These are phyloP conservation scores for Leucopternis melanops DNA, from an alignment of 2,113 vertebrate genomes.

Conservation along the genomic window DNA sequence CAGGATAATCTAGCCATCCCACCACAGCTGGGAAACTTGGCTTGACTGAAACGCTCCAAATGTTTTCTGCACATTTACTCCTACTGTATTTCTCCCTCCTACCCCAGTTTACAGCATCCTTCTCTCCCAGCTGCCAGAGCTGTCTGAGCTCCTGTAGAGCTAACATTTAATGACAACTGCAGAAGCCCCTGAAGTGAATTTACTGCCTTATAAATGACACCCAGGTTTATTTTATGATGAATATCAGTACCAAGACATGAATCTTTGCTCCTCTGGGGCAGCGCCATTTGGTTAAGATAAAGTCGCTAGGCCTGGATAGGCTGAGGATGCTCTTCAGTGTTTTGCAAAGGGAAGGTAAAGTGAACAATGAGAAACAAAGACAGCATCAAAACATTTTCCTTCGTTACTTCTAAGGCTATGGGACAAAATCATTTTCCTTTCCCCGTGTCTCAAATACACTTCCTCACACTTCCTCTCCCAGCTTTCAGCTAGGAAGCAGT, in stretches of 20 bases:
- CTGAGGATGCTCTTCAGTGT: neutral
- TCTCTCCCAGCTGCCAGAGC: neutral
- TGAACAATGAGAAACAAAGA: neutral
- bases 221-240: neutral
- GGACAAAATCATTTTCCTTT: neutral
- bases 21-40: neutral
- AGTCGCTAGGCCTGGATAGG: neutral
- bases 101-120: neutral
- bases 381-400: neutral
- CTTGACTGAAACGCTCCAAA: neutral
- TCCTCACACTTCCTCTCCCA: neutral
- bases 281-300: neutral
- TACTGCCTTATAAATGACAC: neutral
- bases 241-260: neutral
- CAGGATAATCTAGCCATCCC: neutral
- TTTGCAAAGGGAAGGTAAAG: neutral
- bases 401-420: neutral
- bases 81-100: neutral
- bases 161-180: neutral
- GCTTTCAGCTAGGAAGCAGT: neutral
- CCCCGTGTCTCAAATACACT: neutral
- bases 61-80: neutral
- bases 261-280: neutral
- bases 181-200: constrained; percentile 18
- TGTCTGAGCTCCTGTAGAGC: neutral